phyloP scores from a whole-genome alignment of 2,113 vertebrate species.

The cat (Felis catus) region DNA sequence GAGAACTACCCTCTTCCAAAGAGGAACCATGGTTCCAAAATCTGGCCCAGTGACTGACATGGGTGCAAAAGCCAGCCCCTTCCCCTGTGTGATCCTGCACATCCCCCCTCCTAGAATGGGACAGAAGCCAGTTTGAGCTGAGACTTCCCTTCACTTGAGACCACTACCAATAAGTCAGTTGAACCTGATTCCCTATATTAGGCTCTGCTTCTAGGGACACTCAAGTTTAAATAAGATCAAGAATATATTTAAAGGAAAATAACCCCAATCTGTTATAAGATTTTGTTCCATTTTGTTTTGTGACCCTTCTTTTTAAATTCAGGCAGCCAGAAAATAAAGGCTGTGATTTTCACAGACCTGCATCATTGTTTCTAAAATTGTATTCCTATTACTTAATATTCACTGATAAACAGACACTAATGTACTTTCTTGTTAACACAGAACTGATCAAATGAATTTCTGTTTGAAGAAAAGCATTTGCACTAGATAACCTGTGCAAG shows the following conservation, averaged over 20 bases:
- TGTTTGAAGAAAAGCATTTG: neutral
- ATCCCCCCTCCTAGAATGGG: too few species aligned
- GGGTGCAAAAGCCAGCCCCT: neutral
- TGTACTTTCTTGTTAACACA: neutral
- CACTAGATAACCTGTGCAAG: neutral
- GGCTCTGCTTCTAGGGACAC: neutral
- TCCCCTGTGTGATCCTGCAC: neutral
- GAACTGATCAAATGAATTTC: neutral
- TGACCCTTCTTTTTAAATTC: neutral
- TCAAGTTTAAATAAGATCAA: neutral
- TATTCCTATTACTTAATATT: neutral
- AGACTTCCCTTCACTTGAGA: neutral
- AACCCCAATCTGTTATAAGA: neutral
- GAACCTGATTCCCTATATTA: neutral
- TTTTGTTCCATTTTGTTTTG: neutral
- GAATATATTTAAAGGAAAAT: neutral
- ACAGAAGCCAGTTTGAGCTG: neutral
- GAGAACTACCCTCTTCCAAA: neutral
- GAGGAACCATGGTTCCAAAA: neutral
- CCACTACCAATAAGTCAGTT: neutral
- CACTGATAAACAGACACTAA: neutral
- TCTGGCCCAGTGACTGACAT: neutral
- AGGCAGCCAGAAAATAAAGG: neutral
- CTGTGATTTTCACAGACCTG: neutral
- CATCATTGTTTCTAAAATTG: constrained; percentile 3